phyloP scores from a whole-genome alignment of 2,797 vertebrate genomes.

The Sarcoramphus papa region DNA sequence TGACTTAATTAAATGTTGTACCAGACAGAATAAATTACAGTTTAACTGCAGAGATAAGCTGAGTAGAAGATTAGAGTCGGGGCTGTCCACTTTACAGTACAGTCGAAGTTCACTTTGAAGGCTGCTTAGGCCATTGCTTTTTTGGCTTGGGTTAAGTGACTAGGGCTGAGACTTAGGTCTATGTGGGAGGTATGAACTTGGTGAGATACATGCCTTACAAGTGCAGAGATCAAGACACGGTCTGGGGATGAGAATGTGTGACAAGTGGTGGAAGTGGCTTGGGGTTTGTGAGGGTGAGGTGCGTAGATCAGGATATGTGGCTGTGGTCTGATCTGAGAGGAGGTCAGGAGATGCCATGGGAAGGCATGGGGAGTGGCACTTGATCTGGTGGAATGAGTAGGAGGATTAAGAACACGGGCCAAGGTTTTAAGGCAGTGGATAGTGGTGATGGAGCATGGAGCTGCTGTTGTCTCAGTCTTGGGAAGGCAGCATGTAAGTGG shows the following conservation, averaged over 20 bases:
- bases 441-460: not conserved
- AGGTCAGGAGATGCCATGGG: not conserved
- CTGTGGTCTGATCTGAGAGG: not conserved
- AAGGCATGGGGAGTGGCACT: not conserved
- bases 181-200: not conserved
- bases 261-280: not conserved
- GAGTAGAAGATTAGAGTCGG: not conserved
- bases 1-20: not conserved
- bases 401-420: not conserved
- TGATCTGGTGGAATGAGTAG: not conserved
- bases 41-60: not conserved
- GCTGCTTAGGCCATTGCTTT: not conserved
- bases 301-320: not conserved
- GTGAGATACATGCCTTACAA: not conserved
- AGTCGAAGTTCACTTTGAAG: not conserved
- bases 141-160: not conserved
- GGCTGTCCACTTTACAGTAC: not conserved
- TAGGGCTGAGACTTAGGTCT: not conserved
- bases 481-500: rapidly evolving
- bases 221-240: not conserved
- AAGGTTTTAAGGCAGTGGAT: not conserved
- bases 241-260: not conserved
- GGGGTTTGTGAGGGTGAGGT: not conserved
- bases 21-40: not conserved
- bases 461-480: not conserved